A percentile compares a stretch with the other conserved stretches of the same genome.
These are phyloP conservation scores for Dolichallabes microphthalmus DNA, from an alignment of 2,113 vertebrate genomes.

Conservation along the genomic window DNA sequence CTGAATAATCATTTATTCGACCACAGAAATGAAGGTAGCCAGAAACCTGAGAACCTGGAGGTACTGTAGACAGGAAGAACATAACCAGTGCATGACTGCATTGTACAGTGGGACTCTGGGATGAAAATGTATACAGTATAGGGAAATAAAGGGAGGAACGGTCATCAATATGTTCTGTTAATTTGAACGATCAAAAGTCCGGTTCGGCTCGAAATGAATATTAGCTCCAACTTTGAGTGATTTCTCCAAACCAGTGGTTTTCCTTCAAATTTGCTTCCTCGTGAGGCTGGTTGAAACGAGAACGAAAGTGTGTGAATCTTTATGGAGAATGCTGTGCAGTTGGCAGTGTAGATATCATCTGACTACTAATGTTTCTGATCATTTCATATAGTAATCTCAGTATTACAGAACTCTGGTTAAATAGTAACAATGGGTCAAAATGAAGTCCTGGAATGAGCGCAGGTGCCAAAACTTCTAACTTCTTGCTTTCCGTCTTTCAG, in stretches of 20 bases:
- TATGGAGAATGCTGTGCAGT: not conserved
- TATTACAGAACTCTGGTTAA: not conserved
- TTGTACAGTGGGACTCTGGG: too few relatives aligned
- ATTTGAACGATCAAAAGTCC: too few relatives aligned
- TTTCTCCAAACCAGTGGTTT: not conserved
- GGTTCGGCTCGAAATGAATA: not conserved
- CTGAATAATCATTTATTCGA: not conserved
- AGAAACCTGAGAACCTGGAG: not conserved
- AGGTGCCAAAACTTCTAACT: not conserved
- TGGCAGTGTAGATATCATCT: not conserved
- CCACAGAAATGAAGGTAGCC: not conserved
- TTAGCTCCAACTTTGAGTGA: not conserved
- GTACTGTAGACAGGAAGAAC: not conserved
- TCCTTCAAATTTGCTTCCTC: not conserved
- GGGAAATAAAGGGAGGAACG: too few relatives aligned
- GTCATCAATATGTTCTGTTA: too few relatives aligned
- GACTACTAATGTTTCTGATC: not conserved
- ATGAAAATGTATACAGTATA: too few relatives aligned
- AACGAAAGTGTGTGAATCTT: not conserved
- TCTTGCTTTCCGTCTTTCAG: constrained; percentile 52
- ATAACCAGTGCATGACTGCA: too few relatives aligned
- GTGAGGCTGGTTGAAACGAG: not conserved
- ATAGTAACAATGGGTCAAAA: not conserved
- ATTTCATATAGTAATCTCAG: not conserved
- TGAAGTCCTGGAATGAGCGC: not conserved